Base-by-base conservation (phyloP, 2,113 vertebrate species). In the Canis aureus region DNA sequence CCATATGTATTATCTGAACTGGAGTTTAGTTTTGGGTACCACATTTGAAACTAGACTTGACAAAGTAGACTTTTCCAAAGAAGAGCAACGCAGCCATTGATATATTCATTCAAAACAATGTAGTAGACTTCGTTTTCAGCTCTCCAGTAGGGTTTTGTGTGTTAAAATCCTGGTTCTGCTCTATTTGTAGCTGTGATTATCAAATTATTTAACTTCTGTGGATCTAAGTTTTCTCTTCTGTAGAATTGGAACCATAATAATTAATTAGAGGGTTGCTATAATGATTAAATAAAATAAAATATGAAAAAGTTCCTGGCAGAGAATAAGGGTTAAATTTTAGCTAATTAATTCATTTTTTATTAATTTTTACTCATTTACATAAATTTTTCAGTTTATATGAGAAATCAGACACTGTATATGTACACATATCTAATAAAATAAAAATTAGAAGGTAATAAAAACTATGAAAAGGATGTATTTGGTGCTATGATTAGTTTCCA, bases 321-420 rank as follows among this genome's bases (percentile, higher is more conserved):
- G 11, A 91, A 91, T 83, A 16, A 79, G 11, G 60, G 32, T 27
- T 96, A 83, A 90, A 80, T 93, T 88, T 62, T 87, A 60, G 29
- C 62, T 66, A 90, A 59, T 71, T 64, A 87, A 11, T 84, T 78
- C 38, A 71, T 67, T 81, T 92, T 81, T 23, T 1, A 90, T 80
- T 86, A 43, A 43, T 43, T 43, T 94, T 83, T 53, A 81, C 49
- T 4, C 15, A 86, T 49, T 83, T 16, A 69, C 3, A n/a, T 2
- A 62, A 10, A 81, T 57, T 2, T 90, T 86, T 94, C 35, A 29
- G 29, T 60, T 91, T 84, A n/a, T 93, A 71, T 64, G 76, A 79
- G 20, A 51, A 89, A 76, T 49, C 15, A 93, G 19, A 27, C 4
- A 73, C 20, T 53, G 10, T 43, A 53, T 23, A 38, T 62, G 27